Percentiles rank a stretch among this genome's conserved stretches.
Conservation (phyloP, 2,113 vertebrate genomes). For the Nematolebias whitei region DNA sequence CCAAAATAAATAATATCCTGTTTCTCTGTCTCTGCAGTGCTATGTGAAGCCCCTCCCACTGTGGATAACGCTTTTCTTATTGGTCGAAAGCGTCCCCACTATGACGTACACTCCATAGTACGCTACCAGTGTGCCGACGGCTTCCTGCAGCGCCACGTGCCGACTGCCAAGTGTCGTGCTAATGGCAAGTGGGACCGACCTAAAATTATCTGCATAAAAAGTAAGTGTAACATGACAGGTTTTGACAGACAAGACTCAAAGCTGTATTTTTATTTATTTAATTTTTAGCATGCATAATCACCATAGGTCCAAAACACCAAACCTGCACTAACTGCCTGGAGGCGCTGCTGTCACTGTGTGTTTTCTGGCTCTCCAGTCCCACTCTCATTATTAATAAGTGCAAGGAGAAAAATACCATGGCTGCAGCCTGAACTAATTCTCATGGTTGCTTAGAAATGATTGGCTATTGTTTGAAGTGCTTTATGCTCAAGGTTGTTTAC, state of each 20-base stretch:
- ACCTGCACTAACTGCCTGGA: constrained; percentile 22
- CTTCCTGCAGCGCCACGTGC: constrained; percentile 88
- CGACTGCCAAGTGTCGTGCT: constrained; percentile 89
- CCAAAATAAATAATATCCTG: not conserved
- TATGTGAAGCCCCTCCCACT: constrained; percentile 88
- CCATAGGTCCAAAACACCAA: not conserved
- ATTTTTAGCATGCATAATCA: constrained; percentile 31
- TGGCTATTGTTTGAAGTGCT: constrained; percentile 56
- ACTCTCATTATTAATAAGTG: constrained; percentile 67
- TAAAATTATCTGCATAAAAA: constrained; percentile 92
- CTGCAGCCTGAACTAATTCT: constrained; percentile 40
- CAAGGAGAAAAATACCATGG: constrained; percentile 32
- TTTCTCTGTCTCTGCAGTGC: constrained; percentile 76
- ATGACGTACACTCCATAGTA: constrained; percentile 89
- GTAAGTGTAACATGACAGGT: constrained; percentile 79
- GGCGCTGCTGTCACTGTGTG: constrained; percentile 41
- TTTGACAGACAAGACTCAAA: constrained; percentile 6
- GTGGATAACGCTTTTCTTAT: constrained; percentile 87
- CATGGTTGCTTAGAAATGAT: constrained; percentile 38
- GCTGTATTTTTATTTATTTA: constrained; percentile 24
- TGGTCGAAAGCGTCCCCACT: constrained; percentile 87
- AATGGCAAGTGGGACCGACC: constrained; percentile 94
- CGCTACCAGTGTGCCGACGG: constrained; percentile 92
- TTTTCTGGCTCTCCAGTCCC: constrained; percentile 32
- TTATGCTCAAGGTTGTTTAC: constrained; percentile 24